A percentile compares a stretch with the other conserved stretches of the same genome.
Conservation (phyloP, 2,113 vertebrate species). For the Pipra filicauda region DNA sequence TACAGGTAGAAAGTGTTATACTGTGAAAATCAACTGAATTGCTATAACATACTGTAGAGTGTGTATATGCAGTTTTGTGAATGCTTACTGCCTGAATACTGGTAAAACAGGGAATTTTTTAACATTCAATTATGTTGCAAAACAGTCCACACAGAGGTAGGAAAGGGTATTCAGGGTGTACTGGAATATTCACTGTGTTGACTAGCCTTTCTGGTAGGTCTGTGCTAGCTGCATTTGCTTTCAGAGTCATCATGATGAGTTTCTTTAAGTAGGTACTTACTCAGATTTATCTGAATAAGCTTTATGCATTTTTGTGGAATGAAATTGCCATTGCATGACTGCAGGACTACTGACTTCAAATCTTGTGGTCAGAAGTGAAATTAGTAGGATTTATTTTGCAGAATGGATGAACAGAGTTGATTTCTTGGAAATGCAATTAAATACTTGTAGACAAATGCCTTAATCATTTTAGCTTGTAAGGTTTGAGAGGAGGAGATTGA, state of each 20-base stretch:
- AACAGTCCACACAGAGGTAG: background rate
- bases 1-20: background rate
- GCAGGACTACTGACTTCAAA: background rate
- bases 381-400: background rate
- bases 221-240: background rate
- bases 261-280: background rate
- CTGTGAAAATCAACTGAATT: background rate
- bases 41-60: accelerated
- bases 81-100: background rate
- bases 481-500: background rate
- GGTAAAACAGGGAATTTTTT: background rate
- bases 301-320: background rate
- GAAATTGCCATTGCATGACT: background rate
- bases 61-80: background rate
- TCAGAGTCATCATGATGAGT: background rate
- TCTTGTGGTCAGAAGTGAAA: background rate
- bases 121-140: background rate
- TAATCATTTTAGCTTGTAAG: accelerated
- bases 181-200: background rate
- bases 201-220: background rate
- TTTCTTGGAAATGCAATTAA: background rate
- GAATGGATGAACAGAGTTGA: background rate
- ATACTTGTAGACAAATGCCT: background rate
- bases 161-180: background rate
- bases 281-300: background rate